A percentile compares a stretch with the other conserved stretches of the same genome.
Conservation (phyloP, 2,113 vertebrate genomes). For the Poecile atricapillus region DNA sequence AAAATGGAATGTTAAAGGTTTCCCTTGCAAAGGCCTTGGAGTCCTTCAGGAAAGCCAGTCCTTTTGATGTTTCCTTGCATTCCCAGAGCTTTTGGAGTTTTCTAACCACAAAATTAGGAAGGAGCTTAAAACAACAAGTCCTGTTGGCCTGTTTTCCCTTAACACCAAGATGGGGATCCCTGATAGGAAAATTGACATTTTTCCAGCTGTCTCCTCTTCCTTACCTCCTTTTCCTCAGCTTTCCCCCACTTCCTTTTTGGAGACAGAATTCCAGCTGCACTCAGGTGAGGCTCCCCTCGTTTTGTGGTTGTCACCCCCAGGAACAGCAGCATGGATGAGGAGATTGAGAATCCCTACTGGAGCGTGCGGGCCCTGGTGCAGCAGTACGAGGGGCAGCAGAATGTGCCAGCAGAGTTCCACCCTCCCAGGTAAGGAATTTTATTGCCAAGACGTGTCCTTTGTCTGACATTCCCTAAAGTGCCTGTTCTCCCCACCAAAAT, state of each 20-base stretch:
- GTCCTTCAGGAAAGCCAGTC: background rate
- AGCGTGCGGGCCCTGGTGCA: constrained; percentile 92
- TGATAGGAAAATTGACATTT: background rate
- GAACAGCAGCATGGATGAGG: constrained; percentile 78
- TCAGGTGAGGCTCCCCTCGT: background rate
- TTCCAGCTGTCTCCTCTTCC: background rate
- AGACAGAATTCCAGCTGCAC: background rate
- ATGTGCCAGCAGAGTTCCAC: constrained; percentile 46
- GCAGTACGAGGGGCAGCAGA: constrained; percentile 88
- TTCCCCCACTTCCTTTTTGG: background rate
- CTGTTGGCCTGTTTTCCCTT: background rate
- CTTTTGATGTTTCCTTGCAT: background rate
- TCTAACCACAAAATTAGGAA: background rate
- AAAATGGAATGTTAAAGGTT: background rate
- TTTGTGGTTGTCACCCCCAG: constrained; percentile 2
- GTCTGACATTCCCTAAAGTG: background rate
- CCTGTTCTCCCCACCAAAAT: background rate
- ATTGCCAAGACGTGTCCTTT: background rate
- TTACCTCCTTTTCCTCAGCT: background rate
- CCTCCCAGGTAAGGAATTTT: constrained; percentile 73
- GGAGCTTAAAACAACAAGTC: background rate
- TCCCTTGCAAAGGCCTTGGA: background rate
- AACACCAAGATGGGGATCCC: background rate
- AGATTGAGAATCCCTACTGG: constrained; percentile 82
- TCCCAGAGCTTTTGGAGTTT: background rate